phyloP scores from a whole-genome alignment of 2,113 vertebrate species.

The Mus spicilegus region DNA sequence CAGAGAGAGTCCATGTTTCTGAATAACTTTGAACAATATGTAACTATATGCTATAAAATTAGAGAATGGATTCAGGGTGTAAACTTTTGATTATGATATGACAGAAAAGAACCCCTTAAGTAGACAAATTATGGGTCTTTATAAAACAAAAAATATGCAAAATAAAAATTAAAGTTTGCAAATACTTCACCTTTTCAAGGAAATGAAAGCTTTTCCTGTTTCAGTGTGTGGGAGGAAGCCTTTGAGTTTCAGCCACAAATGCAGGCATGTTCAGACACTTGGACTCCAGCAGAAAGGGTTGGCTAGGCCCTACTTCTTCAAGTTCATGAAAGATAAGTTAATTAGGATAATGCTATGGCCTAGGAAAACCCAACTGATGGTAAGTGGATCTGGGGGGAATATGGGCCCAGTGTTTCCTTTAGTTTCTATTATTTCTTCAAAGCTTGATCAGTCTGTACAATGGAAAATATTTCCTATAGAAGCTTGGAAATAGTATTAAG shows the following conservation, averaged over 20 bases:
- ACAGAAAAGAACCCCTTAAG: conserved; percentile 1
- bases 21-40: not conserved
- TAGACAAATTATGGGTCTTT: not conserved
- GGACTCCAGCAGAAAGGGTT: not conserved
- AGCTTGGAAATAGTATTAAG: not conserved
- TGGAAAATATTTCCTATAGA: conserved; percentile 29
- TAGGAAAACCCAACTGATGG: conserved; percentile 8
- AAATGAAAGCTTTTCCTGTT: conserved; percentile 64
- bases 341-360: conserved; percentile 48
- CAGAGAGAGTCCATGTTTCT: not conserved
- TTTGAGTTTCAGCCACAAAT: conserved; percentile 71
- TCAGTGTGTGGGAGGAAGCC: conserved; percentile 63
- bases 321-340: conserved; percentile 63
- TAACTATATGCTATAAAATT: not conserved
- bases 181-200: conserved; percentile 67
- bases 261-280: conserved; percentile 65
- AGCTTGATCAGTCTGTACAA: conserved; percentile 46
- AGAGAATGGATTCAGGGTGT: not conserved
- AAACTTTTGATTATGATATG: conserved; percentile 34
- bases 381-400: conserved; percentile 35
- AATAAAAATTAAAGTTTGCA: not conserved
- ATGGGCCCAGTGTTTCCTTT: conserved; percentile 18
- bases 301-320: conserved; percentile 19
- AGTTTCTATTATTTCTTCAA: conserved; percentile 49
- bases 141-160: not conserved